These are phyloP conservation scores for Raja brachyura DNA, from an alignment of 2,113 vertebrate genomes.

Conservation along the genomic window DNA sequence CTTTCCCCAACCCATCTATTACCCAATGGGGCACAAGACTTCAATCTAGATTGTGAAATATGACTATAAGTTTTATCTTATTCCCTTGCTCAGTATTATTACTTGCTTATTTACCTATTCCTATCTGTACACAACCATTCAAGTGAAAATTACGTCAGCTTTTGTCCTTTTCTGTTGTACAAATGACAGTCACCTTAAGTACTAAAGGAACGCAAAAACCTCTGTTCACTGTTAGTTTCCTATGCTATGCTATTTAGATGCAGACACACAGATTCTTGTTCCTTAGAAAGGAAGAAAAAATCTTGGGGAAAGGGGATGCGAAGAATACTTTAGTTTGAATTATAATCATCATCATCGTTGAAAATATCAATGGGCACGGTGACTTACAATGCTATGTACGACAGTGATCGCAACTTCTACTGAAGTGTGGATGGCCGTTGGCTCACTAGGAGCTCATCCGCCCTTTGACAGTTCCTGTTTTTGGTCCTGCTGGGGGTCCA, in stretches of 20 bases:
- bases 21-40: neutral
- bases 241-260: neutral
- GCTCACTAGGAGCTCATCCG: too few relatives aligned
- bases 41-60: neutral
- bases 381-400: too few relatives aligned
- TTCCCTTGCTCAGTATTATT: neutral
- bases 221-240: neutral
- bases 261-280: neutral
- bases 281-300: neutral
- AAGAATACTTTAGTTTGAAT: too few relatives aligned
- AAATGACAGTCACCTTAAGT: neutral
- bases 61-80: neutral
- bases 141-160: neutral
- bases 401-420: too few relatives aligned
- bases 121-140: neutral
- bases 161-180: neutral
- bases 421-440: too few relatives aligned
- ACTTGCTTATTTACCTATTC: neutral
- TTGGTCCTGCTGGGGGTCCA: too few relatives aligned
- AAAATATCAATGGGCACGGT: too few relatives aligned
- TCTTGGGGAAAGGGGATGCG: too few relatives aligned
- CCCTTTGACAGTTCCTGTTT: too few relatives aligned
- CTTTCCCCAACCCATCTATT: neutral
- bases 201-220: neutral
- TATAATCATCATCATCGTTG: too few relatives aligned